Base-by-base conservation (phyloP, 37 sponge, comb jelly and placozoan genomes). In the Oopsacas minuta region DNA sequence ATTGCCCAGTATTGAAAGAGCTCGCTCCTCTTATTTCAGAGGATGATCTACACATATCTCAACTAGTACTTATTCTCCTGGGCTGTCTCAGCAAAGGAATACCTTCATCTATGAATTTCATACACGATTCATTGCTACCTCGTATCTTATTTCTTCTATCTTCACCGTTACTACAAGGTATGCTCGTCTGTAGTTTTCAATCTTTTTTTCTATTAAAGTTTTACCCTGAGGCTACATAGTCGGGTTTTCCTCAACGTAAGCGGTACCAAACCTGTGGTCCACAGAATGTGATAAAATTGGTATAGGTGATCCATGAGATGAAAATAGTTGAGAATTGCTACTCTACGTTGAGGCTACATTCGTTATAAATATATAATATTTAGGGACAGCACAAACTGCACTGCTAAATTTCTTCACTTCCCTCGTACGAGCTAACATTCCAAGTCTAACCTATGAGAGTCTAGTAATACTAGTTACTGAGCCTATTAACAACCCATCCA, bases 1-100 rank as follows among this genome's bases (percentile, higher is more conserved):
- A 89, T 52, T 42, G 84, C 38, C 30, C 87, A 15, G 93, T 94
- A 32, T 37, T 97, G 84, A 90, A 89, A 0, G 97, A 93, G 81
- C 91, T 97, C 23, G 89, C 99, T 5, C 86, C 83, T 0, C 83
- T 97, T 52, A 97, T 97, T 38, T 90, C 85, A 36, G 99, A 97
- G 46, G 87, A 75, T 51, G 95, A 97, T 85, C 88, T 95, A 1
- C 99, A 97, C 83, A 92, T 97, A 12, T 93, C 99, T 51, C 94
- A 96, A 61, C 82, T 93, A 15, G 94, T 90, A 52, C 90, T 93
- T 49, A 89, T 88, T 25, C 85, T 93, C 39, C 87, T 93, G 10
- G 46, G 82, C 32, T 17, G 38, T 36, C 82, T 86, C 39, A 35
- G 28, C 39, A 36, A 23, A 23, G 39, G 81, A 36, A 81, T 37